Percentiles rank a stretch among this genome's conserved stretches.
phyloP scores from a whole-genome alignment of 2,113 vertebrate species.

The Cacatua alba region DNA sequence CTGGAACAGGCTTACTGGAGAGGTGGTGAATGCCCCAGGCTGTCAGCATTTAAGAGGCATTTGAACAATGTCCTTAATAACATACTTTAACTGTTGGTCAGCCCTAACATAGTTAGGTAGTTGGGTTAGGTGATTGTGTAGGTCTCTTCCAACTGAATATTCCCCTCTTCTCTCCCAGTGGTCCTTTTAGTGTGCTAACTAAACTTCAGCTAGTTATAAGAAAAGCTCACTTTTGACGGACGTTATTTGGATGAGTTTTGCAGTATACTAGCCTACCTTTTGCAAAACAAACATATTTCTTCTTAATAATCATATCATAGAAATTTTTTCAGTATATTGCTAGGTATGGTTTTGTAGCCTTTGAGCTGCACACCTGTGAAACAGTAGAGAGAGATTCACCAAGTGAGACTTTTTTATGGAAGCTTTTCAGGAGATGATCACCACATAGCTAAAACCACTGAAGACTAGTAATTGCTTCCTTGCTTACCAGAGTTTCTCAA shows the following conservation, averaged over 20 bases:
- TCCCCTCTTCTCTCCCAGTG: too few species aligned
- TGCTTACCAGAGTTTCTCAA: neutral
- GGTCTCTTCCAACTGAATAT: neutral
- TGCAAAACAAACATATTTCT: neutral
- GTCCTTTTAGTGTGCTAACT: neutral
- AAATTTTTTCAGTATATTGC: neutral
- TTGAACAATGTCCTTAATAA: neutral
- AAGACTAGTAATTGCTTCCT: neutral
- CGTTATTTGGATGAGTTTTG: accelerated
- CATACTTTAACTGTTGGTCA: neutral
- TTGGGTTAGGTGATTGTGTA: neutral
- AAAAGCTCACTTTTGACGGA: neutral
- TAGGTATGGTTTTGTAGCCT: neutral
- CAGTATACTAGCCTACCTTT: neutral
- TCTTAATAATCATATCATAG: neutral
- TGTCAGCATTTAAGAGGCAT: neutral
- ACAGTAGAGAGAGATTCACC: neutral
- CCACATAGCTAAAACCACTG: neutral
- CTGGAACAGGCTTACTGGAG: neutral
- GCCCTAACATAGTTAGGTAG: neutral
- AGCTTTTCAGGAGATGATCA: neutral
- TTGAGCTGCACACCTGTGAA: neutral
- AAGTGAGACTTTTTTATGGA: neutral
- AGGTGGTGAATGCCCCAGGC: neutral
- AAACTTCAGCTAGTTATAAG: neutral